Conservation (phyloP, 2,888 invertebrate genomes). For the Athalia rosae region DNA sequence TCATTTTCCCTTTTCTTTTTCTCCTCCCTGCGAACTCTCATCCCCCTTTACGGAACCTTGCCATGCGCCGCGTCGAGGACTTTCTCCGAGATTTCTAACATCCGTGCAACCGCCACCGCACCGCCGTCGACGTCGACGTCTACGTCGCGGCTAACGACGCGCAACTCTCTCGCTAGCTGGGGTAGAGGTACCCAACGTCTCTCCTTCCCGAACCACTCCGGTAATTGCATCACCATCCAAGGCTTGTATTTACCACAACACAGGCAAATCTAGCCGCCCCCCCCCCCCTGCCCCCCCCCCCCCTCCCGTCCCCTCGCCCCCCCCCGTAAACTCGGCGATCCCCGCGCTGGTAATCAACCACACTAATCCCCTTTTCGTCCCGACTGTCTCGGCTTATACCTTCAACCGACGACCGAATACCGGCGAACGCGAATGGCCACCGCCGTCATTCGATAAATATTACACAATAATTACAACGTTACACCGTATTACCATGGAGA, state of each 20-base stretch:
- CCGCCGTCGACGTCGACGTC: not conserved
- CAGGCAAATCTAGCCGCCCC: constrained; percentile 33
- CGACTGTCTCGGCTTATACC: constrained; percentile 20
- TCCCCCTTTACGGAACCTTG: not conserved
- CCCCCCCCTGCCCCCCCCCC: not conserved
- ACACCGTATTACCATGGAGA: not conserved
- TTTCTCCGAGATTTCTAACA: constrained; percentile 31
- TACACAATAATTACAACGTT: not conserved
- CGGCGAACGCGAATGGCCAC: not conserved
- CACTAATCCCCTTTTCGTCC: constrained; percentile 25
- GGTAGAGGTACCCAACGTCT: not conserved
- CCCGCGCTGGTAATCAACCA: constrained; percentile 37
- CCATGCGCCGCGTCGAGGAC: constrained; percentile 8
- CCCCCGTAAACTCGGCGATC: constrained; percentile 6
- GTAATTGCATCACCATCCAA: constrained; percentile 43
- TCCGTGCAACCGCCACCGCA: constrained; percentile 11
- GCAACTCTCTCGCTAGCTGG: constrained; percentile 14
- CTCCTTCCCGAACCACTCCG: constrained; percentile 32
- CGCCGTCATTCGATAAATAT: not conserved
- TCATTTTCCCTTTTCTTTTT: not conserved
- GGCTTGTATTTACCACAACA: constrained; percentile 38
- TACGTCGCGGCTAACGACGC: constrained; percentile 39
- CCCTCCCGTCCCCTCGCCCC: not conserved
- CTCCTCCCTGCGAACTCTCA: not conserved
- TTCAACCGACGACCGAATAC: not conserved